Evolutionary conservation across 30 jellyfish, hydroid and myxozoan species (phyloP), one percentile per base, ranked within the genome.

Genomic region (Haliclystus octoradiatus): DNA sequence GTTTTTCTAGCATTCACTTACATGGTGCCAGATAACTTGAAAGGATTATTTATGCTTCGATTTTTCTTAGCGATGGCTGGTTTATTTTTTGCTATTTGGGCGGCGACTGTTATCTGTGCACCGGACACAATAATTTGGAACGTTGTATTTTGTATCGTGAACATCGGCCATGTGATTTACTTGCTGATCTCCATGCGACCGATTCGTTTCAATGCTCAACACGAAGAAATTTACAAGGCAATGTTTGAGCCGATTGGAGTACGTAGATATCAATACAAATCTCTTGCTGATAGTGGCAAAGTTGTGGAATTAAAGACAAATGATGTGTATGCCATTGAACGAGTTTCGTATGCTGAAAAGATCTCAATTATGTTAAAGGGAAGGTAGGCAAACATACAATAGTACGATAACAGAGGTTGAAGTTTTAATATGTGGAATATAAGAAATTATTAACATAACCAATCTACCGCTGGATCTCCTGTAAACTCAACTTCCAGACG

Each of bases 81-180:
- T 0, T 29, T 85, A 26, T 77, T 66, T 52, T 85, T 85, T 51
- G 71, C 73, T 31, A 76, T 78, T 2, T 85, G 96, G 96, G 96
- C 82, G 29, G 66, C 84, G 81, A 33, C 69, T 66, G 66, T 85
- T 3, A 46, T 85, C 15, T 85, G 96, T 85, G 84, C 96, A 7
- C 92, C 87, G 27, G 96, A 85, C 52, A 85, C 96, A 3, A 66
- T 77, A 35, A 77, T 66, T 0, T 85, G 96, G 96, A 85, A 85
- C 51, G 77, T 78, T 25, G 66, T 63, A 0, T 85, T 85, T 34
- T 53, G 65, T 78, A 34, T 77, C 34, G 49, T 76, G 5, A 85
- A 85, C 49, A 74, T 40, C 62, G 82, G 63, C 13, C 93, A 75
- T 69, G 73, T 77, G 14, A 46, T 70, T 12, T 78, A 78, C 65